A percentile compares a stretch with the other conserved stretches of the same genome.
These are phyloP conservation scores for Rhabdophis nuchalis DNA, from an alignment of 2,797 vertebrate species.

Conservation along the genomic window DNA sequence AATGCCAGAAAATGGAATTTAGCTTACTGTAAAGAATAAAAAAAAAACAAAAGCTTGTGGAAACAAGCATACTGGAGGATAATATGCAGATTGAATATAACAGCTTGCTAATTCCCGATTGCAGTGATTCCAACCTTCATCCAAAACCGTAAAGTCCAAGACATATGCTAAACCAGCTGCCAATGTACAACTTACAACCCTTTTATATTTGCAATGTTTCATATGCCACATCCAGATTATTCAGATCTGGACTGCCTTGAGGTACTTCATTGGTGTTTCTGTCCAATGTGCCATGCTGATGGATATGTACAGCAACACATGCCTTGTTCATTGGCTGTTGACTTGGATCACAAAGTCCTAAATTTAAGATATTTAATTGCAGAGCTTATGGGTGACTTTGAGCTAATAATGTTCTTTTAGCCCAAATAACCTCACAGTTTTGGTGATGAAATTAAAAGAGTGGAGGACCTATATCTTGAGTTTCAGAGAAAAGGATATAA, in stretches of 20 bases:
- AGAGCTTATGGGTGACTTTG: neutral
- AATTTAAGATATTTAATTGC: neutral
- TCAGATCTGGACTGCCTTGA: neutral
- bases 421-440: neutral
- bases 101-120: neutral
- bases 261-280: neutral
- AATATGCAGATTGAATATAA: neutral
- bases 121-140: neutral
- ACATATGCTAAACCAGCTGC: accelerated
- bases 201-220: neutral
- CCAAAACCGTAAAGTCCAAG: neutral
- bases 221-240: neutral
- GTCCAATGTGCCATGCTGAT: neutral
- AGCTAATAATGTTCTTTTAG: neutral
- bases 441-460: neutral
- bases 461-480: neutral
- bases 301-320: neutral
- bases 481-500: neutral
- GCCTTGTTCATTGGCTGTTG: neutral
- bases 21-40: neutral
- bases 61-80: neutral
- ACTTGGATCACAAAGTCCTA: neutral
- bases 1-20: neutral
- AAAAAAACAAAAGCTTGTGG: accelerated
- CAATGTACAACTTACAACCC: neutral